Percentiles rank a stretch among this genome's conserved stretches.
Conservation (phyloP, 2,888 invertebrate species). For the Branchipolynoe longqiensis region DNA sequence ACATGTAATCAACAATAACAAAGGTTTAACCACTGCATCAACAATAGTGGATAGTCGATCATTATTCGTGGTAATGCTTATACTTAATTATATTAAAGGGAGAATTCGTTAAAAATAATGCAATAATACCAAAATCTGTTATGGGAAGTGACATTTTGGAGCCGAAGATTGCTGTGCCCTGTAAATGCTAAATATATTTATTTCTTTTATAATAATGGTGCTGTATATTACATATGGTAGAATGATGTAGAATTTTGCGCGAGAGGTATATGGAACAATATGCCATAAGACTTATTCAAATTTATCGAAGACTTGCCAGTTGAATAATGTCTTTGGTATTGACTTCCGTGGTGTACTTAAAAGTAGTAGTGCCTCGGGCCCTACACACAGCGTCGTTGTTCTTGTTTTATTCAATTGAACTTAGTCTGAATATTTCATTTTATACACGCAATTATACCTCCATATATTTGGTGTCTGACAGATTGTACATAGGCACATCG, state of each 20-base stretch:
- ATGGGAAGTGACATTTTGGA: constrained; percentile 10
- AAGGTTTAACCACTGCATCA: too few species aligned
- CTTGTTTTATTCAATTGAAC: not conserved
- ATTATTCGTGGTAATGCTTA: too few species aligned
- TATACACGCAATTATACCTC: not conserved
- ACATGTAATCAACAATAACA: too few species aligned
- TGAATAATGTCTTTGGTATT: not conserved
- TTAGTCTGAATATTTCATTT: not conserved
- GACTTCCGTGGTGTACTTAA: not conserved
- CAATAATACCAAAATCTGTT: too few species aligned
- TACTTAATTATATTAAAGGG: too few species aligned
- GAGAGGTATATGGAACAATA: not conserved
- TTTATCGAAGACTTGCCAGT: constrained; percentile 24
- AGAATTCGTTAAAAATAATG: not conserved
- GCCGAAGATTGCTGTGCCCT: not conserved
- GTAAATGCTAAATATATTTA: constrained; percentile 48
- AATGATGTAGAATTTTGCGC: not conserved
- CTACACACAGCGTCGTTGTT: not conserved
- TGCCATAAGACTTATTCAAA: not conserved
- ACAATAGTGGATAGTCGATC: too few species aligned
- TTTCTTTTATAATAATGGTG: constrained; percentile 8
- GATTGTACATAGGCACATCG: not conserved
- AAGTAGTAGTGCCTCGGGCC: too few species aligned
- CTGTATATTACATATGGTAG: not conserved
- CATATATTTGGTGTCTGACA: not conserved